These are phyloP conservation scores for Triplophysa dalaica DNA, from an alignment of 2,113 vertebrate genomes.

Conservation along the genomic window DNA sequence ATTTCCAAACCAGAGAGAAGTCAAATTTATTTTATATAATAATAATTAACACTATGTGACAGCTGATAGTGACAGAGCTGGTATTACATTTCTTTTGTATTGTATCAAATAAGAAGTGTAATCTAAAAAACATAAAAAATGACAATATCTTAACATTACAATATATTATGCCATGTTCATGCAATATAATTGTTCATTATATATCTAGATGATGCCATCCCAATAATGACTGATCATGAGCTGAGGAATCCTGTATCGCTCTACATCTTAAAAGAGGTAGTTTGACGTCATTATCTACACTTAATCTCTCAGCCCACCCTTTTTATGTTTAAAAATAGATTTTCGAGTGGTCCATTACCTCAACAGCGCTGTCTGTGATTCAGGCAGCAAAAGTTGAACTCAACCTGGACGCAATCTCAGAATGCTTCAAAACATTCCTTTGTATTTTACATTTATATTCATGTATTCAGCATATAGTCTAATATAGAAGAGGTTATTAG, in stretches of 20 bases:
- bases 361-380: conserved; percentile 27
- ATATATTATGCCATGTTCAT: background rate
- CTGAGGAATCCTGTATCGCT: conserved; percentile 84
- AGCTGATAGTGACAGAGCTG: no score
- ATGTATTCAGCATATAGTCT: conserved; percentile 6
- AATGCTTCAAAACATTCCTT: background rate
- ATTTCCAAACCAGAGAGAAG: no score
- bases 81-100: no score
- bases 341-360: conserved; percentile 38
- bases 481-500: background rate
- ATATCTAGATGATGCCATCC: conserved; percentile 73
- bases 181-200: background rate
- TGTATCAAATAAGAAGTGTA: no score
- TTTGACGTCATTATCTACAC: conserved; percentile 23
- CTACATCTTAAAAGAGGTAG: conserved; percentile 87
- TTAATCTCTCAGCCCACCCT: background rate
- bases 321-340: conserved; percentile 39
- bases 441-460: conserved; percentile 9
- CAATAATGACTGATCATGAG: conserved; percentile 75
- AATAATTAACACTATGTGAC: no score
- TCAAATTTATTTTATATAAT: no score
- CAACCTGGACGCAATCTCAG: background rate
- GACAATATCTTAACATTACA: background rate
- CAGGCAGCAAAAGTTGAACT: background rate
- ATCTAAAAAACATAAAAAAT: no score